Evolutionary conservation across 1,140 invertebrate species (phyloP).

Genomic region (Apolygus lucorum): DNA sequence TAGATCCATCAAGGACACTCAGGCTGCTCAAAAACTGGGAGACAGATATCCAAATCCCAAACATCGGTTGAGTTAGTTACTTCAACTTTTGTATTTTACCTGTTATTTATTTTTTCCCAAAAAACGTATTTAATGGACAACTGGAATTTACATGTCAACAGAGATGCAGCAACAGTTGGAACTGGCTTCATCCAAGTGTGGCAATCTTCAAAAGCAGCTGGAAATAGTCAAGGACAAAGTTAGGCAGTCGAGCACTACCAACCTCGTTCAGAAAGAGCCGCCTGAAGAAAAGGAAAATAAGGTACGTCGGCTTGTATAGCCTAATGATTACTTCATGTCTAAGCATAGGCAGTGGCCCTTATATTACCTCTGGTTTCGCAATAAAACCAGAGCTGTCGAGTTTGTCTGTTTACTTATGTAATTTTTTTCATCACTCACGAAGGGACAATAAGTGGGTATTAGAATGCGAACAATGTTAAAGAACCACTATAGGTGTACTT

Average conservation of each 20-base stretch:
- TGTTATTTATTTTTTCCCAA: too few species aligned
- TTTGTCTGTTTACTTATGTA: too few species aligned
- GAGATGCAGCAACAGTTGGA: conserved; percentile 15
- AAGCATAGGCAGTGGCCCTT: not conserved
- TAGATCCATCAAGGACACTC: not conserved
- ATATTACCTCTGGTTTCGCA: too few species aligned
- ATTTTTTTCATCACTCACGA: too few species aligned
- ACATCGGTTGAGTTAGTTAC: not conserved
- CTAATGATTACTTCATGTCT: not conserved
- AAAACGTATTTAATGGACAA: too few species aligned
- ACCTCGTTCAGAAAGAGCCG: not conserved
- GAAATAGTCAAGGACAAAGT: conserved; percentile 17
- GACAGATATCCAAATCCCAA: not conserved
- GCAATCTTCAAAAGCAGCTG: not conserved
- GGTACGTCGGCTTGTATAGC: not conserved
- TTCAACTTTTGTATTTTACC: not conserved
- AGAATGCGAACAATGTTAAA: too few species aligned
- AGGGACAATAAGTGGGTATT: too few species aligned
- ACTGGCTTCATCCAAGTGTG: conserved; percentile 4
- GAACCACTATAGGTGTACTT: too few species aligned
- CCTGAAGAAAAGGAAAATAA: not conserved
- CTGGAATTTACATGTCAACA: not conserved
- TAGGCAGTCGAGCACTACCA: not conserved
- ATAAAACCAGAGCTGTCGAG: too few species aligned
- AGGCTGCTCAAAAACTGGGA: not conserved